Conservation (phyloP, 1,140 invertebrate genomes). For the Triops longicaudatus region DNA sequence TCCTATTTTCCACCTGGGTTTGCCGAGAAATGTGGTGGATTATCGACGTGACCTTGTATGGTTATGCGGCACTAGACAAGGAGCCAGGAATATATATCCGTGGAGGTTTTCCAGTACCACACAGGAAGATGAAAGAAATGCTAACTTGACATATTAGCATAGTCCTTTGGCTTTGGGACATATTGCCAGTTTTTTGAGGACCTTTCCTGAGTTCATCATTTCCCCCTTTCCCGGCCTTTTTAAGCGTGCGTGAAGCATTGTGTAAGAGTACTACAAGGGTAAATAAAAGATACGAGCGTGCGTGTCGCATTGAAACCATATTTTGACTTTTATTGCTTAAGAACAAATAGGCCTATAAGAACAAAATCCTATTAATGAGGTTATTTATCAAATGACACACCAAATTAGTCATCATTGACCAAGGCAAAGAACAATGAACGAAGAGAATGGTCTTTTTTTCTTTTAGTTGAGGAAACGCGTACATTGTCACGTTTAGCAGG, state of each 20-base stretch:
- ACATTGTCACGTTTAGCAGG: not conserved
- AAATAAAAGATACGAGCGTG: not conserved
- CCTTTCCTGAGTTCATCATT: not conserved
- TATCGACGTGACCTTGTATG: conserved; percentile 8
- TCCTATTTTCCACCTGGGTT: conserved; percentile 7
- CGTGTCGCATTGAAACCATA: not conserved
- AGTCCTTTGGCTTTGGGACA: conserved; percentile 1
- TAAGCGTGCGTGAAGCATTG: not conserved
- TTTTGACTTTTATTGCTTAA: not conserved
- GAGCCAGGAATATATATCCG: not conserved
- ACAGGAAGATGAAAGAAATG: not conserved
- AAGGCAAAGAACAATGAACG: not conserved
- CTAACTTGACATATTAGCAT: conserved; percentile 1
- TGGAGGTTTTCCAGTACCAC: not conserved
- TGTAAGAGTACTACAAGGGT: not conserved
- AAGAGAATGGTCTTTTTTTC: not conserved
- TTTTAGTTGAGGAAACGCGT: not conserved
- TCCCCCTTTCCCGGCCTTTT: not conserved
- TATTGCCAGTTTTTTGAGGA: not conserved
- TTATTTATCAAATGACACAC: not conserved
- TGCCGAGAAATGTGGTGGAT: not conserved
- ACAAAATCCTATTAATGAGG: not conserved
- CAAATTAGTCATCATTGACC: not conserved
- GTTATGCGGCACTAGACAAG: not conserved
- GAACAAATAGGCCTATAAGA: not conserved